A percentile compares a stretch with the other conserved stretches of the same genome.
Conservation (phyloP, 2,113 vertebrate genomes). For the Oceanodroma tethys region DNA sequence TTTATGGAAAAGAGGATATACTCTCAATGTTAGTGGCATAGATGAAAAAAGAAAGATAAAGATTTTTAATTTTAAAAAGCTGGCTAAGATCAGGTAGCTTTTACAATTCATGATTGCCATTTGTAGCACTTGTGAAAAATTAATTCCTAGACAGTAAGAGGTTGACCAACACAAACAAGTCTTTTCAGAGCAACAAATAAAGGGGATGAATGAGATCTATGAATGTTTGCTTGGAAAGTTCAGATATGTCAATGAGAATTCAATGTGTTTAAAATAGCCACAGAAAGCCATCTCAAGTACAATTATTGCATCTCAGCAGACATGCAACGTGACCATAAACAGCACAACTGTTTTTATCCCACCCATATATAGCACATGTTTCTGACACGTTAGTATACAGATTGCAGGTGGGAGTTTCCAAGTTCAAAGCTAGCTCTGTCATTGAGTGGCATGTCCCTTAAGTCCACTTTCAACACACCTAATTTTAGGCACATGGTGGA, state of each 20-base stretch:
- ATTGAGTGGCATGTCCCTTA: background rate
- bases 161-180: background rate
- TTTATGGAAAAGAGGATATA: background rate
- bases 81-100: background rate
- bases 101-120: background rate
- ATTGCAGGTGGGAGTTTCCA: constrained; percentile 24
- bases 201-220: background rate
- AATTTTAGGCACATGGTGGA: background rate
- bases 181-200: background rate
- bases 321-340: background rate
- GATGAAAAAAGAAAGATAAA: background rate
- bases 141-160: background rate
- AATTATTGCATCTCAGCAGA: background rate
- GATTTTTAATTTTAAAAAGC: background rate
- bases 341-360: background rate
- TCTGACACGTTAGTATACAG: background rate
- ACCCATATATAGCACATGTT: background rate
- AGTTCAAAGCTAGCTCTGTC: background rate
- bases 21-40: background rate
- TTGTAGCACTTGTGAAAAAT: background rate
- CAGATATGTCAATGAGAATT: background rate
- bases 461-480: background rate
- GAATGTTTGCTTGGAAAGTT: background rate
- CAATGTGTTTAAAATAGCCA: background rate
- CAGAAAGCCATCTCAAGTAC: background rate